phyloP scores from a whole-genome alignment of 2,888 invertebrate species.

The Antheraea assamensis region DNA sequence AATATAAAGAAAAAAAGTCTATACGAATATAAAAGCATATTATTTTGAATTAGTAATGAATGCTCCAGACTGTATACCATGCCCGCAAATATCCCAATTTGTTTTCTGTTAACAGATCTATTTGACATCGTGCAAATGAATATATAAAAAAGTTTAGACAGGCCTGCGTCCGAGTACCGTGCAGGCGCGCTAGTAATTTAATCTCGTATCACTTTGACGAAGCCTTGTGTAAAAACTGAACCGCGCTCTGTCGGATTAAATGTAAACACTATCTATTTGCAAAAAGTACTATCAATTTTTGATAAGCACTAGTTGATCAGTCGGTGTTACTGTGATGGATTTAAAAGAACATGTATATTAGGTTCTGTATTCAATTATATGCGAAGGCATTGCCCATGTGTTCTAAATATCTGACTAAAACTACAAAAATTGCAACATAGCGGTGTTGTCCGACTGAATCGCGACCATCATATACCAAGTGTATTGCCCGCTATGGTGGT shows the following conservation, averaged over 20 bases:
- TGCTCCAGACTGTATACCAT: not conserved
- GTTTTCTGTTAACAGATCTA: constrained; percentile 69
- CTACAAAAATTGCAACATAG: too few species aligned
- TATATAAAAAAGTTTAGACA: constrained; percentile 53
- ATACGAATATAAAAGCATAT: not conserved
- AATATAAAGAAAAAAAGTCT: too few species aligned
- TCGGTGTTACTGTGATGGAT: not conserved
- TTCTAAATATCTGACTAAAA: not conserved
- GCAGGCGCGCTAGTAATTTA: constrained; percentile 65
- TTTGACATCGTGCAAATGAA: constrained; percentile 72
- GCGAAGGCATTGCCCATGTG: too few species aligned
- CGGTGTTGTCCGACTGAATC: too few species aligned
- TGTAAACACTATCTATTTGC: constrained; percentile 32
- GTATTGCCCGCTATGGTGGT: too few species aligned
- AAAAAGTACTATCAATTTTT: not conserved
- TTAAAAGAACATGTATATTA: not conserved
- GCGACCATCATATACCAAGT: too few species aligned
- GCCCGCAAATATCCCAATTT: constrained; percentile 56
- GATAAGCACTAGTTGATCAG: not conserved
- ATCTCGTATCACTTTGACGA: constrained; percentile 71
- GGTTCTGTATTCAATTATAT: too few species aligned
- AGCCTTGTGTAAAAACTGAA: constrained; percentile 53
- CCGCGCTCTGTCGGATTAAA: constrained; percentile 38
- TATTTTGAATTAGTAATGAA: not conserved
- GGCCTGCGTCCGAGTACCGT: constrained; percentile 41